Base-by-base conservation (phyloP, 2,888 invertebrate genomes). In the Capitulum mitella region DNA sequence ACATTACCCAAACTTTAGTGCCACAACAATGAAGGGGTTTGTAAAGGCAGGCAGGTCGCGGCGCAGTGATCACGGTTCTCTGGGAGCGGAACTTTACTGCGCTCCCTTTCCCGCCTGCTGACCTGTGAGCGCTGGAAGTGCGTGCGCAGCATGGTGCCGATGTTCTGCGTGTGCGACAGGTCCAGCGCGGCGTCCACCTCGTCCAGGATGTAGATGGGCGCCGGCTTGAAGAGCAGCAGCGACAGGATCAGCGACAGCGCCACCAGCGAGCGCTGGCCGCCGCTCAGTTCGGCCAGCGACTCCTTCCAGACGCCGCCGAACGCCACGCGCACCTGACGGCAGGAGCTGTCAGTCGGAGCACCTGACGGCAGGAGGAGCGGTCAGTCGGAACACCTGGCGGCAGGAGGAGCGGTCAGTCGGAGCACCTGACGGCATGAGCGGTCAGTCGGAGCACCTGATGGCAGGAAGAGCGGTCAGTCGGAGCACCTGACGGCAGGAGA, bases 121-220 rank as follows among this genome's bases (percentile, higher is more conserved):
- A 92, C 92, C 89, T 93, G 93, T 43, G 97, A 96, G 84, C 92
- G 91, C 82, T 90, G 92, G 85, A 98, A 98, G 86, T 97, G 95
- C 26, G 89, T 88, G 84, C 92, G 92, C 77, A 99, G 89, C 96
- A 99, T 98, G 83, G 90, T 90, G 6, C 98, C 98, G 84, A 99
- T 98, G 87, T 99, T 99, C 87, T 98, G 98, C 22, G 99, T 99
- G 86, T 99, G 99, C 12, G 95, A 95, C 82, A 98, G 90, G 88
- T 99, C 99, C 43, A 99, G 89, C 16, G 98, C 99, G 0, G 99
- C 98, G 86, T 99, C 99, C 78, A 99, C 97, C 88, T 99, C 99
- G 86, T 99, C 99, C 84, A 99, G 89, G 86, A 99, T 97, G 87
- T 99, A 99, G 29, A 99, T 89, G 14, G 99, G 99, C 43, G 99